phyloP scores from a whole-genome alignment of 2,888 invertebrate genomes.

The Tetranychus piercei region DNA sequence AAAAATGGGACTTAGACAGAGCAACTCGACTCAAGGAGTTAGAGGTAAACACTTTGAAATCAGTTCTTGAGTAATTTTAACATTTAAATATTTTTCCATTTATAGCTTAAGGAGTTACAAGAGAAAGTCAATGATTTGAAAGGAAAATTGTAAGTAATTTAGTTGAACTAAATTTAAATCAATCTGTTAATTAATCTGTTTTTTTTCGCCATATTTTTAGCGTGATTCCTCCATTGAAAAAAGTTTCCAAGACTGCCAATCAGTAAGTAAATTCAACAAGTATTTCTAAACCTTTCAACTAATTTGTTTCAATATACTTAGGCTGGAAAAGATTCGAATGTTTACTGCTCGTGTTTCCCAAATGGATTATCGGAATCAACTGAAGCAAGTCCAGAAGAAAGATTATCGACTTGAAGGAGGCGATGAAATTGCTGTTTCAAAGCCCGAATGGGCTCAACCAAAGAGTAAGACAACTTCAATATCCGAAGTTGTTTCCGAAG shows the following conservation, averaged over 20 bases:
- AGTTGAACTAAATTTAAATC: conserved; percentile 11
- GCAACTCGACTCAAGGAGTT: conserved; percentile 80
- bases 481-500: no score
- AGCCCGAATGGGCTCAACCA: no score
- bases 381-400: conserved; percentile 43
- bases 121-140: conserved; percentile 11
- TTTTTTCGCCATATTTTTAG: conserved; percentile 36
- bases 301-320: not conserved
- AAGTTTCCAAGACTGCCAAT: conserved; percentile 92
- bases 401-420: no score
- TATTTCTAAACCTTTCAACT: not conserved
- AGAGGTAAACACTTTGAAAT: conserved; percentile 82
- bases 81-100: not conserved
- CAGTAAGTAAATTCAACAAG: conserved; percentile 40
- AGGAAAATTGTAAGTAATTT: conserved; percentile 17
- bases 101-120: not conserved
- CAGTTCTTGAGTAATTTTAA: conserved; percentile 93
- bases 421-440: no score
- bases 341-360: conserved; percentile 52
- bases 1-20: conserved; percentile 98
- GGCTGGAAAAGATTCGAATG: conserved; percentile 87
- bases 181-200: not conserved
- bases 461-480: no score
- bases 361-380: conserved; percentile 97
- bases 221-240: conserved; percentile 95